Evolutionary conservation across 2,797 vertebrate species (phyloP), one percentile per base, ranked within the genome.

Genomic region (Phrynocephalus guinanensis): DNA sequence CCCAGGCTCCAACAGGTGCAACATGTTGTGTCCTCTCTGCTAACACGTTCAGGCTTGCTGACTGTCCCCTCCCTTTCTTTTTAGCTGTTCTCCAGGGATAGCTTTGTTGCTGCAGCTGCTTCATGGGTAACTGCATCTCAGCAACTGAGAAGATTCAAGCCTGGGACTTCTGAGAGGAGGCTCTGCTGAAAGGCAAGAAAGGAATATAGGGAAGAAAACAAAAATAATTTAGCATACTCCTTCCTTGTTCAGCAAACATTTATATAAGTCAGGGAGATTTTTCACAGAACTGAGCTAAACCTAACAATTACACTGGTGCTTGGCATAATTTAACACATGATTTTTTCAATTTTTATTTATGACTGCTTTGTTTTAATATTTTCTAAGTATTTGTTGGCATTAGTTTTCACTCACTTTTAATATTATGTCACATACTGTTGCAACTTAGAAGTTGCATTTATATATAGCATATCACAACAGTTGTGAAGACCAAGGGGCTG

Each of bases 1-100:
- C 98, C 98, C 98, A 99, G 6, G 91, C 97, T 3, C 98, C 98
- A 79, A 98, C 98, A 0, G 98, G 95, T 2, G 88, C 96, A 50
- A 97, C 93, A 0, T 93, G 90, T 86, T 88, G 97, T 95, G 96
- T 98, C 95, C 98, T 97, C 95, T 97, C 96, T 0, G 98, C 98
- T 93, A 99, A 93, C 82, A 97, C 96, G 0, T 72, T 63, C 90
- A 87, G 94, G 33, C 90, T 80, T 38, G 85, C 92, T 15, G 13
- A 84, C 1, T 0, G 88, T 66, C 83, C 30, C 63, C 92, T 93
- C 7, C 28, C 88, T 91, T 90, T 56, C 70, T 44, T 8, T 83
- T 87, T 38, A 0, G 86, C 24, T 22, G 89, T 50, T 48, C 63
- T 82, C 11, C 86, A 3, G 83, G 67, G 10, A 50, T 73, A 20